Conservation (phyloP, 2,888 invertebrate genomes). For the Odontothrips loti region DNA sequence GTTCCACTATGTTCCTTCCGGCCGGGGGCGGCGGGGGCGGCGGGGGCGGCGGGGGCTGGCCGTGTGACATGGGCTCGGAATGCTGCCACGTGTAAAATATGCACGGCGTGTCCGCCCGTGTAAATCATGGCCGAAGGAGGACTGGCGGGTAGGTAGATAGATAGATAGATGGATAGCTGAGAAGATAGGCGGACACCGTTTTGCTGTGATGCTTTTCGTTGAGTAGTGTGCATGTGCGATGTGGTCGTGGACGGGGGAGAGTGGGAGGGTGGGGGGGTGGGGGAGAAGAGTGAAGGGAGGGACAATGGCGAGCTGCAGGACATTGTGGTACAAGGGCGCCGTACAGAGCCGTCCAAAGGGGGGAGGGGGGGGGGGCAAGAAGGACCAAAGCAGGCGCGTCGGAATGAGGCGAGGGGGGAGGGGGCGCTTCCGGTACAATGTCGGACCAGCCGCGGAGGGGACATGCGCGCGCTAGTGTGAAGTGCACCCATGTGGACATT, state of each 20-base stretch:
- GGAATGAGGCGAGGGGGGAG: neutral
- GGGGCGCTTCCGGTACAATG: neutral
- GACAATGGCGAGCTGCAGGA: neutral
- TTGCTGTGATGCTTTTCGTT: no score
- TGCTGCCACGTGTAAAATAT: neutral
- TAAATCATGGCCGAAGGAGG: neutral
- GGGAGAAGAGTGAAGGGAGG: neutral
- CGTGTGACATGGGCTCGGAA: neutral
- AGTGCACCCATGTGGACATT: neutral
- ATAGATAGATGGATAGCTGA: no score
- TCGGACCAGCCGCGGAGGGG: neutral
- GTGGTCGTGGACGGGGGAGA: neutral
- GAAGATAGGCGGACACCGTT: no score
- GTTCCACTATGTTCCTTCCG: neutral
- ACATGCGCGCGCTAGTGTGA: neutral
- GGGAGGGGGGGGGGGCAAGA: neutral
- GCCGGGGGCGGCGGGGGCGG: no score
- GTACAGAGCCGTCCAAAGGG: neutral
- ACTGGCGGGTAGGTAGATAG: neutral
- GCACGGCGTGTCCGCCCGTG: neutral
- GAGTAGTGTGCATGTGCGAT: neutral
- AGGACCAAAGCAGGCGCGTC: no score
- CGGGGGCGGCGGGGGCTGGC: no score
- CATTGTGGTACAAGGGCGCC: neutral
- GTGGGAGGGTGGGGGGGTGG: no score